Percentiles rank a stretch among this genome's conserved stretches.
Evolutionary conservation across 2,113 vertebrate species (phyloP).

Genomic region (Chunga burmeisteri): DNA sequence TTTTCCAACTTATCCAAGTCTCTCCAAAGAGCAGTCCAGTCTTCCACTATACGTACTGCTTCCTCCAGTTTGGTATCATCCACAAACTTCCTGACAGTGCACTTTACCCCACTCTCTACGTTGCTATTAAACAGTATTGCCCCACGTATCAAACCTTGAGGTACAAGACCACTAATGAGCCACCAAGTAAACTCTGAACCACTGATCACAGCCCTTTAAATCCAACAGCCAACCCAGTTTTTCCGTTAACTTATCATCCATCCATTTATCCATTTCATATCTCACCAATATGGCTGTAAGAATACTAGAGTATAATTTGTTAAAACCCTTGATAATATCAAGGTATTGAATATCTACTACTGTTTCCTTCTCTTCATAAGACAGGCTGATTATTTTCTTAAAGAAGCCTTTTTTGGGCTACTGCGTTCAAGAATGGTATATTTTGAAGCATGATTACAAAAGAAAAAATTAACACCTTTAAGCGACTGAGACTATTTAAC

Average conservation of each 20-base stretch:
- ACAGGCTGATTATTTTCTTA: background rate
- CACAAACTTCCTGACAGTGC: background rate
- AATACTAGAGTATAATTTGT: background rate
- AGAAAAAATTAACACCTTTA: background rate
- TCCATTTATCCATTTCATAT: background rate
- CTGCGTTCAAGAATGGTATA: background rate
- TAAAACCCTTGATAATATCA: background rate
- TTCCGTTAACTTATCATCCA: background rate
- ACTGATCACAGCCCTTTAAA: background rate
- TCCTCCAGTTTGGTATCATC: background rate
- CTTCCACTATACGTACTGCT: too few species aligned
- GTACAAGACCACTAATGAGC: accelerated
- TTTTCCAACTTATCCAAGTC: background rate
- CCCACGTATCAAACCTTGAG: background rate
- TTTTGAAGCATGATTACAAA: background rate
- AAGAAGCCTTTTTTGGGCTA: background rate
- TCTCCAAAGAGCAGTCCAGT: background rate
- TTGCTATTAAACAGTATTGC: background rate
- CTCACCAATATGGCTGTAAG: background rate
- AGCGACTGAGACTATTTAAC: background rate
- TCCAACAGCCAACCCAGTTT: background rate
- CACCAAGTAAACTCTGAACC: background rate
- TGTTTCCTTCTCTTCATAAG: background rate
- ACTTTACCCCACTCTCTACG: background rate
- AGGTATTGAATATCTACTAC: background rate